Base-by-base conservation (phyloP, 1,140 invertebrate species). In the Druon quercuslanigerum region DNA sequence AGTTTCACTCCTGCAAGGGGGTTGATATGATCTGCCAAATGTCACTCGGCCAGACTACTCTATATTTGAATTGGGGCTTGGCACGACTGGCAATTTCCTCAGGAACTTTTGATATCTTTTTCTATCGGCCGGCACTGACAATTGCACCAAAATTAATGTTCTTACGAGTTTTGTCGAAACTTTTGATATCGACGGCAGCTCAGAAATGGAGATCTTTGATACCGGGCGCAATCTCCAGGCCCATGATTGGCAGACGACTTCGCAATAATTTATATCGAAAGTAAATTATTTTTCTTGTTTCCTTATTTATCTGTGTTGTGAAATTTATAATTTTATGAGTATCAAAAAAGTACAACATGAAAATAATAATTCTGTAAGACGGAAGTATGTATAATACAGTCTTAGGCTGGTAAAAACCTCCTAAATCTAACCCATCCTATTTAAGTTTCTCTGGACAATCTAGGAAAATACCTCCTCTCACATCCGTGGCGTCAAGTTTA, bases 11-110 rank as follows among this genome's bases (percentile, higher is more conserved):
- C 57, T 66, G 14, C 20, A 40, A 14, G 19, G 60, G 78, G 73
- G 72, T 77, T 78, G 82, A 83, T 83, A 83, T 75, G 74, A 80
- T 52, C 57, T 66, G 79, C 79, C 78, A 86, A 88, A 87, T 84
- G 87, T 86, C 85, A 83, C 81, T 82, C 76, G 80, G 79, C 74
- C 82, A 83, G 78, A 81, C 77, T 79, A 79, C 82, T 86, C 83
- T 85, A 86, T 85, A 88, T 87, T 85, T 85, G 76, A 88, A 88
- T 85, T 77, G 75, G 71, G 82, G 50, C 60, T 77, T 71, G 57
- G 70, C 60, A 50, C 71, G 52, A 73, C 57, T 71, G 60, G 71
- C 78, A 79, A 73, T 74, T 79, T 66, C 52, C 33, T 25, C 66
- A 13, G 11, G 66, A 66, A 66, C 57, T 66, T 66, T 66, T 13